Evolutionary conservation across 2,888 invertebrate species (phyloP).

Genomic region (Lasius platythorax): DNA sequence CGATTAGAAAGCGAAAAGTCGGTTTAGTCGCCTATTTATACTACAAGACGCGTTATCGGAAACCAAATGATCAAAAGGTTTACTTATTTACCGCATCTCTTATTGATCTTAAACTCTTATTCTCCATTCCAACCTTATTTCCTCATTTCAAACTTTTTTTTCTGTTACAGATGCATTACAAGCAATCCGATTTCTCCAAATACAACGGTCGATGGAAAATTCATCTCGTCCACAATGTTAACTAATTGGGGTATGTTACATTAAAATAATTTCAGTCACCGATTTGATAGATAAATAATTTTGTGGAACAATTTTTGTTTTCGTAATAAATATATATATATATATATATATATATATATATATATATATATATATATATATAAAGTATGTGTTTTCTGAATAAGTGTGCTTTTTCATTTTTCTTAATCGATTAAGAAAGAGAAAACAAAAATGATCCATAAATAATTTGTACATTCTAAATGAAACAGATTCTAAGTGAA

Average conservation of each 20-base stretch:
- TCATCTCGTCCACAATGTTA: neutral
- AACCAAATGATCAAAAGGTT: neutral
- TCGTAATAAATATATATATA: neutral
- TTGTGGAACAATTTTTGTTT: neutral
- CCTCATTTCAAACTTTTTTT: neutral
- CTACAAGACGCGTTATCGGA: neutral
- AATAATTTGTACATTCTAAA: no score
- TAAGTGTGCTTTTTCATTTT: neutral
- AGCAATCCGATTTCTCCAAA: neutral
- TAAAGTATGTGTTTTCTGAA: neutral
- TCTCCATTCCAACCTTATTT: neutral
- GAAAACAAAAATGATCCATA: neutral
- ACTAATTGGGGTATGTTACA: neutral
- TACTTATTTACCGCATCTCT: neutral
- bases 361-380: neutral
- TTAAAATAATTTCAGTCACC: neutral
- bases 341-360: neutral
- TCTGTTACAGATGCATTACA: neutral
- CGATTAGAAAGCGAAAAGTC: neutral
- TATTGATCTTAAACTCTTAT: no score
- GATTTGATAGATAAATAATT: neutral
- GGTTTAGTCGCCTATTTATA: neutral
- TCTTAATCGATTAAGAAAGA: neutral
- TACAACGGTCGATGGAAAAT: neutral
- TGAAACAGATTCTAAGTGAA: neutral